Conservation (phyloP, 2,888 invertebrate genomes). For the Dryococelus australis region DNA sequence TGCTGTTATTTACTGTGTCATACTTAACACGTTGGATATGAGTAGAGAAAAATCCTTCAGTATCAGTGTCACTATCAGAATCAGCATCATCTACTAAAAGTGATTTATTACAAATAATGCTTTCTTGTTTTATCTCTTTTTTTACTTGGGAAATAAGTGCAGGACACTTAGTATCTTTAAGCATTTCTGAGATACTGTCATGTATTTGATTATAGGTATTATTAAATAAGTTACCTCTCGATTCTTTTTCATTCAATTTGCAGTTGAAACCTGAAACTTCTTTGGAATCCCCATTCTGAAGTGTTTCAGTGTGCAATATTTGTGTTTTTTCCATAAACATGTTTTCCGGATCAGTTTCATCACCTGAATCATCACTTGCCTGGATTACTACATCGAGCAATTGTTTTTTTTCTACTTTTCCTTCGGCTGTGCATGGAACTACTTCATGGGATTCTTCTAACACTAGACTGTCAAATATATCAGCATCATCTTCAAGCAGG, state of each 20-base stretch:
- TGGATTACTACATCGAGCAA: background rate
- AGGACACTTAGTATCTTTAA: too few species aligned
- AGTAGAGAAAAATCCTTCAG: too few species aligned
- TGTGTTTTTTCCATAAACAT: background rate
- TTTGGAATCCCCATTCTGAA: too few species aligned
- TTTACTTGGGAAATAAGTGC: too few species aligned
- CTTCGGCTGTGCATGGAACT: background rate
- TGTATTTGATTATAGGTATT: background rate
- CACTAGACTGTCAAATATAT: background rate
- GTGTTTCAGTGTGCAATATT: background rate
- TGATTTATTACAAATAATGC: too few species aligned
- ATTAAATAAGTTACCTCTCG: background rate
- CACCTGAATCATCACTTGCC: constrained; percentile 17
- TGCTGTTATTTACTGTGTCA: too few species aligned
- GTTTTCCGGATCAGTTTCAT: constrained; percentile 25
- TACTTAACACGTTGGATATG: too few species aligned
- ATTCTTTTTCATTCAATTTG: background rate
- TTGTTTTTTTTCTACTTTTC: background rate
- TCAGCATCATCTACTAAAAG: too few species aligned
- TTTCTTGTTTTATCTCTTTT: too few species aligned
- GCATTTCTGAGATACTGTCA: background rate
- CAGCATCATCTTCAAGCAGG: background rate
- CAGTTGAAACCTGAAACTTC: too few species aligned
- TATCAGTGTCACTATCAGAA: too few species aligned
- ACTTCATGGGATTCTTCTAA: background rate